Conservation (phyloP, 1,140 invertebrate species). For the Cyphomyrmex costatus region DNA sequence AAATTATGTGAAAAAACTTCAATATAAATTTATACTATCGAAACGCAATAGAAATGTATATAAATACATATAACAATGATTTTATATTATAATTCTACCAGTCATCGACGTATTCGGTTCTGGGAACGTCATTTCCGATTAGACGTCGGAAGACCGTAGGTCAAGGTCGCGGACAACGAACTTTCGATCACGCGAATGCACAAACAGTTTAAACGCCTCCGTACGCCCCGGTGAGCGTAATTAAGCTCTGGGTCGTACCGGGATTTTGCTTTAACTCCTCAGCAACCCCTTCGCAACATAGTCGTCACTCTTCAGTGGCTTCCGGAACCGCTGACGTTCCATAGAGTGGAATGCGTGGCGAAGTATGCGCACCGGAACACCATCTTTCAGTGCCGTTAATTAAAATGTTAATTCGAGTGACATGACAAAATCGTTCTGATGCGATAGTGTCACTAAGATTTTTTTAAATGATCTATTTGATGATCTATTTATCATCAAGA, state of each 20-base stretch:
- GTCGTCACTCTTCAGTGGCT: slow-evolving; percentile 29
- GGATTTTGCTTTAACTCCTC: slow-evolving; percentile 54
- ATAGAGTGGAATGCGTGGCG: slow-evolving; percentile 2
- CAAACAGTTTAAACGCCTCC: slow-evolving; percentile 32
- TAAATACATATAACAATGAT: slow-evolving; percentile 40
- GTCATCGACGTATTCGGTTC: neutral
- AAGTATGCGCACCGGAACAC: slow-evolving; percentile 29
- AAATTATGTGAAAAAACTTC: slow-evolving; percentile 43
- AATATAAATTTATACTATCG: slow-evolving; percentile 10
- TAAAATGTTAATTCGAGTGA: slow-evolving; percentile 76
- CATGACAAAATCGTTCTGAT: slow-evolving; percentile 19
- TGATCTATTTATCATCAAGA: neutral
- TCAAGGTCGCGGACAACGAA: slow-evolving; percentile 50
- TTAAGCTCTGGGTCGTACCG: slow-evolving; percentile 29
- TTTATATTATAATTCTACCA: neutral
- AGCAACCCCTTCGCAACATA: slow-evolving; percentile 18
- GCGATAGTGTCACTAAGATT: slow-evolving; percentile 6
- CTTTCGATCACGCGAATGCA: slow-evolving; percentile 50
- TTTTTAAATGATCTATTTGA: too few relatives aligned
- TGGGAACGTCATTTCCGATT: neutral
- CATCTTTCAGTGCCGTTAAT: slow-evolving; percentile 63
- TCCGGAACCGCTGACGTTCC: slow-evolving; percentile 56
- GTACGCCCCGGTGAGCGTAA: neutral
- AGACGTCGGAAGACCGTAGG: neutral
- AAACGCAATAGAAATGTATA: slow-evolving; percentile 22